A percentile compares a stretch with the other conserved stretches of the same genome.
These are phyloP conservation scores for Formica selysi DNA, from an alignment of 1,140 invertebrate species.

Conservation along the genomic window DNA sequence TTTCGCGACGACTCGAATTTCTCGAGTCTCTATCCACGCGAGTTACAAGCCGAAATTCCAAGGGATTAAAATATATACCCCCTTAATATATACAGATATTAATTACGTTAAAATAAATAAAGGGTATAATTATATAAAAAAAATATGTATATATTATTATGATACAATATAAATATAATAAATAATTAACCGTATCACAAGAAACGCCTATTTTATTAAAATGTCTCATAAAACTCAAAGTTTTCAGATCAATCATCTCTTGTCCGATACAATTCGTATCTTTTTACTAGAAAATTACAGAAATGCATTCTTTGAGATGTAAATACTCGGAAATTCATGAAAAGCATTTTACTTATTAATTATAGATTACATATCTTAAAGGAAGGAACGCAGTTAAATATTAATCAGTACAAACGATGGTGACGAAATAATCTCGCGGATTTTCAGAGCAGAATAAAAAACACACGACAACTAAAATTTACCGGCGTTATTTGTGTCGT, in stretches of 20 bases:
- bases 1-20: constrained; percentile 43
- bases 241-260: background rate
- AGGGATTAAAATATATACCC: background rate
- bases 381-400: background rate
- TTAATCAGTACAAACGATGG: background rate
- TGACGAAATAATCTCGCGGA: constrained; percentile 30
- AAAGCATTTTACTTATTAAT: background rate
- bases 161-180: background rate
- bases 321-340: background rate
- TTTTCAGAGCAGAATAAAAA: constrained; percentile 1
- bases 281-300: background rate
- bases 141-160: background rate
- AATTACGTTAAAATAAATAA: constrained; percentile 21
- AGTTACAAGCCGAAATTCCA: constrained; percentile 14
- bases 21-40: constrained; percentile 9
- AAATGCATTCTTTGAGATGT: background rate
- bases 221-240: background rate
- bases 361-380: constrained; percentile 7
- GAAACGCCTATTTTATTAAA: background rate
- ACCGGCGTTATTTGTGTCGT: constrained; percentile 25
- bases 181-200: background rate
- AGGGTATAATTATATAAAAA: background rate
- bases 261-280: background rate
- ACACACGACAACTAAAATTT: constrained; percentile 10
- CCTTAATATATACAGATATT: background rate